A percentile compares a stretch with the other conserved stretches of the same genome.
Evolutionary conservation across 2,797 vertebrate species (phyloP).

Genomic region (Pagetopsis macropterus): DNA sequence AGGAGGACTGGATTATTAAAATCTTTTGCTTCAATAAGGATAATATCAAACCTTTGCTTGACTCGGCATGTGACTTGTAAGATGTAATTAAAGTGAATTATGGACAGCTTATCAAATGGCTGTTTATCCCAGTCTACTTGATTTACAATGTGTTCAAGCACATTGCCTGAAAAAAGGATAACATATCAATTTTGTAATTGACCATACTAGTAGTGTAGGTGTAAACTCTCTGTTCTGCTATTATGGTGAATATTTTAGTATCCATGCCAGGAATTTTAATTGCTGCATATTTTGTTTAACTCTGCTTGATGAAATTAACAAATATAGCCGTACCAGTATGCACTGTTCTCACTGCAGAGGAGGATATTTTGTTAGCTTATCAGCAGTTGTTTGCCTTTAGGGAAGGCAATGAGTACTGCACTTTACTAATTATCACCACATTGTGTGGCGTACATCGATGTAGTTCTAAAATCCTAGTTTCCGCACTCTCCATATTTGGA

Average conservation of each 20-base stretch:
- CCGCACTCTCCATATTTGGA: background rate
- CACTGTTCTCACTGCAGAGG: background rate
- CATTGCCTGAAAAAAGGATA: background rate
- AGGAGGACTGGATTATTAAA: background rate
- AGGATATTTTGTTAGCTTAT: background rate
- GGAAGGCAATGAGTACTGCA: background rate
- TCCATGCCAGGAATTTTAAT: background rate
- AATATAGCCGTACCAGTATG: background rate
- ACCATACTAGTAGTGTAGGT: background rate
- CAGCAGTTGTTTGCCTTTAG: background rate
- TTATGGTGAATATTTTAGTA: background rate
- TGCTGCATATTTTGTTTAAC: background rate
- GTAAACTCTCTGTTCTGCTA: background rate
- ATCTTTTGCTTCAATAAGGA: background rate
- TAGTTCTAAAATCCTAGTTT: background rate
- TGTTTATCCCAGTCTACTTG: background rate
- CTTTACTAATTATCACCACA: background rate
- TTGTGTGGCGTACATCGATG: background rate
- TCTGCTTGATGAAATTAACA: background rate
- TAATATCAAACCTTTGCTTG: background rate
- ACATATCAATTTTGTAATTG: background rate
- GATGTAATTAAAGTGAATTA: background rate
- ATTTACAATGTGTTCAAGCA: background rate
- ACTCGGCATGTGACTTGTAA: background rate
- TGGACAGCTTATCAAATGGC: background rate